phyloP scores from a whole-genome alignment of 2,113 vertebrate genomes.

The Morone saxatilis region DNA sequence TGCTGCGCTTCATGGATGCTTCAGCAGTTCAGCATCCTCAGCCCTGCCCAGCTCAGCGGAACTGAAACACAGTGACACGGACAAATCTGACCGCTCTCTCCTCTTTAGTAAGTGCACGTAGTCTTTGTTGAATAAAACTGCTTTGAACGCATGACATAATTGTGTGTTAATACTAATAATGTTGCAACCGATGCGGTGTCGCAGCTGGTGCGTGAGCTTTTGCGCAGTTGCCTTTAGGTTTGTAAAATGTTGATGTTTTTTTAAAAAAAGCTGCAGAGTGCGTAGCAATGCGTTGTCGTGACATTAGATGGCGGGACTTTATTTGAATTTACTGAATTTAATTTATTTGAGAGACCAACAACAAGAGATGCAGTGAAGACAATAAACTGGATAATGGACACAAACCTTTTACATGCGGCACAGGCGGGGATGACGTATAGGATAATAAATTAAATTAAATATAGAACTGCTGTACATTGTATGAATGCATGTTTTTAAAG shows the following conservation, averaged over 20 bases:
- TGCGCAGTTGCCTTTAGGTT: conserved; percentile 21
- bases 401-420: conserved; percentile 41
- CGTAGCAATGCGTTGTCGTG: background rate
- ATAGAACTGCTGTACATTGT: conserved; percentile 18
- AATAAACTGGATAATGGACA: conserved; percentile 3
- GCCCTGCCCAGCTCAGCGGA: conserved; percentile 69
- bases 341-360: background rate
- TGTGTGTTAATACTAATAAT: background rate
- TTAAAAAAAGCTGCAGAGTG: conserved; percentile 20
- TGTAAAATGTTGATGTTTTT: conserved; percentile 7
- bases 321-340: conserved; percentile 6
- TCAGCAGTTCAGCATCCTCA: conserved; percentile 79
- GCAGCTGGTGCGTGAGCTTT: conserved; percentile 27
- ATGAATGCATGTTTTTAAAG: background rate
- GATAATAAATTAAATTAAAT: conserved; percentile 54
- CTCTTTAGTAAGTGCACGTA: conserved; percentile 64
- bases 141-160: conserved; percentile 13
- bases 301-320: conserved; percentile 5
- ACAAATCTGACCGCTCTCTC: conserved; percentile 39
- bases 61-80: conserved; percentile 48
- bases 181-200: conserved; percentile 24
- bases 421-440: conserved; percentile 39
- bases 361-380: background rate
- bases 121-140: background rate
- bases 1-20: conserved; percentile 81